Base-by-base conservation (phyloP, 2,113 vertebrate genomes). In the Aptenodytes patagonicus region DNA sequence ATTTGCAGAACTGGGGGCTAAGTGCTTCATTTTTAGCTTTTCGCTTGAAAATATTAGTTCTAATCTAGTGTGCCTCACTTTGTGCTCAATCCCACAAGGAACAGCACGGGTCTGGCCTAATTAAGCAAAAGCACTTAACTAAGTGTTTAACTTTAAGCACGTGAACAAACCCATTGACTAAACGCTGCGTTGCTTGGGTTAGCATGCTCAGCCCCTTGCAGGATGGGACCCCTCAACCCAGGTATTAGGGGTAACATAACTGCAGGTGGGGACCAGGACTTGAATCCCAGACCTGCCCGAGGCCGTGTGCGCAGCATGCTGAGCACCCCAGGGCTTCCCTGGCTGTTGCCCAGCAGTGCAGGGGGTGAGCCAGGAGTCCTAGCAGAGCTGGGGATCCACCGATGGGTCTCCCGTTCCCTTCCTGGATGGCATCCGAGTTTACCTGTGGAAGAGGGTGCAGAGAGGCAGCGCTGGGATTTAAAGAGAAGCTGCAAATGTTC, bases 1-100 rank as follows among this genome's bases (percentile, higher is more conserved):
- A 95, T 94, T 95, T 90, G 93, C 84, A 78, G 78, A 96, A 96
- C 84, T 83, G 91, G 78, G 91, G 70, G 82, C 84, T 91, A 66
- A 95, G 89, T 38, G 84, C 81, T 95, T 90, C 82, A 36, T 73
- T 97, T 96, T 78, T n/a, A 86, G 82, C 84, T 95, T 95, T 69
- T 85, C 0, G 0, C 78, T 91, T 77, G 66, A 86, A 97, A 97
- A 95, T 88, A 49, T 90, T 77, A 73, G 87, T 85, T 95, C 79
- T 95, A 61, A 93, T 77, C 81, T 54, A 42, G 57, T 0, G 54
- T 72, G 66, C 58, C 66, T 94, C 70, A 28, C 89, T 95, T 55
- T 8, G 40, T 16, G 3, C 81, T 94, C 81, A 55, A 2, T 85
- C 84, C 95, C 95, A 65, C 66, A 40, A 90, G 96, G 78, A 93